Evolutionary conservation across 2,888 invertebrate species (phyloP).

Genomic region (Himalopsyche japonica): DNA sequence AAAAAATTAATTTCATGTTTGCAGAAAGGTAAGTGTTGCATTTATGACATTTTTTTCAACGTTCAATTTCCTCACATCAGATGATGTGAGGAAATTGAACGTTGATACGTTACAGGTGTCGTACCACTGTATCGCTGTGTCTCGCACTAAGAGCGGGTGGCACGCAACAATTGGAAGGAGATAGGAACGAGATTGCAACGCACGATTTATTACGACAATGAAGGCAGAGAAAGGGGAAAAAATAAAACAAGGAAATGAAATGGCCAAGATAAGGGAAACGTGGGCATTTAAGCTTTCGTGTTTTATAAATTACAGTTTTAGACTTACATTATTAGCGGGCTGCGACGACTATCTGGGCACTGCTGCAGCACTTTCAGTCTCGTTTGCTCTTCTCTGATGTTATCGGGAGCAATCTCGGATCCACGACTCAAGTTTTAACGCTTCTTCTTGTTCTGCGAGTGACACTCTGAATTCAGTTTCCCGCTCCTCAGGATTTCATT

Average conservation of each 20-base stretch:
- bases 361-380: background rate
- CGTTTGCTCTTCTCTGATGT: background rate
- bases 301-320: slow-evolving; percentile 19
- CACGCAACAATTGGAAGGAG: slow-evolving; percentile 28
- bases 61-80: too few species aligned
- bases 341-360: background rate
- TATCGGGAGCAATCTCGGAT: background rate
- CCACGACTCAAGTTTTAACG: background rate
- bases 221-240: slow-evolving; percentile 28
- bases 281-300: slow-evolving; percentile 34
- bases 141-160: background rate
- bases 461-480: background rate
- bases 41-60: background rate
- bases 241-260: slow-evolving; percentile 33
- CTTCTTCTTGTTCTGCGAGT: background rate
- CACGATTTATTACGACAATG: slow-evolving; percentile 35
- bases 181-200: slow-evolving; percentile 31
- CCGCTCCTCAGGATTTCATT: background rate
- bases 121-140: background rate
- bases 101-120: background rate
- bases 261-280: slow-evolving; percentile 31
- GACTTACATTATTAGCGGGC: slow-evolving; percentile 6
- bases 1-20: too few species aligned
- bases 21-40: too few species aligned
- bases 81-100: background rate